Percentiles rank a stretch among this genome's conserved stretches.
phyloP scores from a whole-genome alignment of 2,888 invertebrate species.

The Diarsia brunnea region DNA sequence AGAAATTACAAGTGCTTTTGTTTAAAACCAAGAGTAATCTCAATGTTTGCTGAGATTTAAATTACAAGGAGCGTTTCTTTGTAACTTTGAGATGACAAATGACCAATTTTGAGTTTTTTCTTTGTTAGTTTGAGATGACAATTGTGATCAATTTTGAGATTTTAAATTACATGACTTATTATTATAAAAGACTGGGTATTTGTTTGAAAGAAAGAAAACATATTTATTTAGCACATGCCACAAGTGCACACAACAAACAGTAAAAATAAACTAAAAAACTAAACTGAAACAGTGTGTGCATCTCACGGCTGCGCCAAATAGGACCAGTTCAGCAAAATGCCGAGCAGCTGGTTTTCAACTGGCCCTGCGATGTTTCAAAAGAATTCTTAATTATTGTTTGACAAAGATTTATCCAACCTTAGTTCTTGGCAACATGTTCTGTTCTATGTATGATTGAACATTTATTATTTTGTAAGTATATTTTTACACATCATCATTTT shows the following conservation, averaged over 20 bases:
- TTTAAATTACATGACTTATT: background rate
- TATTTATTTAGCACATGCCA: no score
- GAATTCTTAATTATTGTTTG: background rate
- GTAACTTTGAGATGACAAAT: background rate
- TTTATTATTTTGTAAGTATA: background rate
- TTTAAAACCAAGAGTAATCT: background rate
- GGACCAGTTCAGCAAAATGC: no score
- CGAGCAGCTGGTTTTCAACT: no score
- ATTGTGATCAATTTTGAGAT: background rate
- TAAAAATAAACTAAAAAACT: no score
- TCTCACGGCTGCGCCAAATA: no score
- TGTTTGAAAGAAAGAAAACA: no score
- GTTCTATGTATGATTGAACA: background rate
- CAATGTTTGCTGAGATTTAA: background rate
- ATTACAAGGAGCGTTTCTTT: background rate
- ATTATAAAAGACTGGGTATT: background rate
- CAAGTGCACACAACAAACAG: no score
- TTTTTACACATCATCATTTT: background rate
- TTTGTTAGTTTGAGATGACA: background rate
- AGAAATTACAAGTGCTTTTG: constrained; percentile 12
- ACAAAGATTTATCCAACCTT: background rate
- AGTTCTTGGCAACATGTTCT: background rate
- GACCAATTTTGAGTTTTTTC: background rate
- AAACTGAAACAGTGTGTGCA: no score
- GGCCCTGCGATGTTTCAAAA: background rate